phyloP scores from a whole-genome alignment of 1,140 invertebrate genomes.

The Drosophila miranda region DNA sequence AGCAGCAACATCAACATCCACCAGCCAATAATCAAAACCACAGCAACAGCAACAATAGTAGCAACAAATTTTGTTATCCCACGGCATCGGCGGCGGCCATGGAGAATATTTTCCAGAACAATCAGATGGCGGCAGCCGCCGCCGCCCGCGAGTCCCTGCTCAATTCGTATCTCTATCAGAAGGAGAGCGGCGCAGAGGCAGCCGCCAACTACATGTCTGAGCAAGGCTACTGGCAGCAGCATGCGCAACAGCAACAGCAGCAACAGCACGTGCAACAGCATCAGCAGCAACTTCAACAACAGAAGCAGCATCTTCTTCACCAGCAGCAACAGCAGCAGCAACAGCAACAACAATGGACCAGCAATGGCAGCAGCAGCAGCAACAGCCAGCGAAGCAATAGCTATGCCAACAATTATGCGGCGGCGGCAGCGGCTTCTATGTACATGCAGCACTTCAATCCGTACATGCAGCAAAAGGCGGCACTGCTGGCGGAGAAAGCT shows the following conservation, averaged over 20 bases:
- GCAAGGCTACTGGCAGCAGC: slow-evolving; percentile 66
- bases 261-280: slow-evolving; percentile 42
- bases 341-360: slow-evolving; percentile 33
- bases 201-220: slow-evolving; percentile 54
- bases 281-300: slow-evolving; percentile 29
- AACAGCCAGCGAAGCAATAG: slow-evolving; percentile 42
- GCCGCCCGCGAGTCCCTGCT: slow-evolving; percentile 53
- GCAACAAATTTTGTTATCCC: slow-evolving; percentile 67
- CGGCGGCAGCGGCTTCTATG: slow-evolving; percentile 69
- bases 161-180: slow-evolving; percentile 70
- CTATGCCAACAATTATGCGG: slow-evolving; percentile 68
- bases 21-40: slow-evolving; percentile 67
- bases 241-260: slow-evolving; percentile 54
- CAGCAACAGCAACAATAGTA: slow-evolving; percentile 49
- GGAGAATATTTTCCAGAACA: slow-evolving; percentile 74
- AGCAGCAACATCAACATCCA: slow-evolving; percentile 49
- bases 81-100: slow-evolving; percentile 49
- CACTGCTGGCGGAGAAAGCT: slow-evolving; percentile 63
- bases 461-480: slow-evolving; percentile 72
- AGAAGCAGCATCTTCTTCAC: slow-evolving; percentile 29
- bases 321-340: slow-evolving; percentile 48
- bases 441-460: slow-evolving; percentile 78
- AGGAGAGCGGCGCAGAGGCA: slow-evolving; percentile 36
- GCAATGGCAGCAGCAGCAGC: slow-evolving; percentile 42
- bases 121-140: slow-evolving; percentile 58